These are phyloP conservation scores for Blastobasis adustella DNA, from an alignment of 2,888 invertebrate genomes.

Conservation along the genomic window DNA sequence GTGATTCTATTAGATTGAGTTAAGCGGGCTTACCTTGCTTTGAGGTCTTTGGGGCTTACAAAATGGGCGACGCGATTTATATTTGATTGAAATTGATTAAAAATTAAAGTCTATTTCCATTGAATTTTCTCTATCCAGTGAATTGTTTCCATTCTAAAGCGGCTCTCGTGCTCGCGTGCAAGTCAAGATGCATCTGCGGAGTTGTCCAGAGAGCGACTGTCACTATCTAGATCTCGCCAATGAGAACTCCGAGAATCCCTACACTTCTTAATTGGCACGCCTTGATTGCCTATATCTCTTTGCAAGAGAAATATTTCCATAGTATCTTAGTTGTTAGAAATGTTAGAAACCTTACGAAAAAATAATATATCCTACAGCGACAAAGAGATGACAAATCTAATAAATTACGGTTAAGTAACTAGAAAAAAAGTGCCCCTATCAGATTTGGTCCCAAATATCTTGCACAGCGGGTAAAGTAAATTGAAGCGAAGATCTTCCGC, in stretches of 20 bases:
- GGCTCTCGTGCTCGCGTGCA: constrained; percentile 39
- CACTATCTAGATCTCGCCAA: constrained; percentile 53
- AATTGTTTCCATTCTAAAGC: not conserved
- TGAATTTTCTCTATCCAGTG: constrained; percentile 1
- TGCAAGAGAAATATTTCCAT: constrained; percentile 14
- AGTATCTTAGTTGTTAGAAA: too few species aligned
- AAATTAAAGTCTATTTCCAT: constrained; percentile 5
- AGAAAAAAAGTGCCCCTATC: not conserved
- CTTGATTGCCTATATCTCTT: constrained; percentile 25
- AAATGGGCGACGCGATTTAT: constrained; percentile 32
- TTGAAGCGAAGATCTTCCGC: too few species aligned
- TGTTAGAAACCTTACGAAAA: too few species aligned
- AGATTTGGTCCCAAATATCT: too few species aligned
- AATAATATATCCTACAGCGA: not conserved
- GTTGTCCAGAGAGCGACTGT: constrained; percentile 20
- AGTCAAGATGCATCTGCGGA: constrained; percentile 39
- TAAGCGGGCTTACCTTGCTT: constrained; percentile 48
- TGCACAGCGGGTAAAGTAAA: too few species aligned
- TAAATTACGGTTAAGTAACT: not conserved
- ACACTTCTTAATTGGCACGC: constrained; percentile 56
- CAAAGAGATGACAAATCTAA: not conserved
- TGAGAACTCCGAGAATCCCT: constrained; percentile 26
- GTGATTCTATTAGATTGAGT: constrained; percentile 71
- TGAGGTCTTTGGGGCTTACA: constrained; percentile 35
- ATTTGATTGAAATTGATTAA: constrained; percentile 12